phyloP scores from a whole-genome alignment of 2,797 vertebrate genomes.

The Schizopygopsis malacanthus region DNA sequence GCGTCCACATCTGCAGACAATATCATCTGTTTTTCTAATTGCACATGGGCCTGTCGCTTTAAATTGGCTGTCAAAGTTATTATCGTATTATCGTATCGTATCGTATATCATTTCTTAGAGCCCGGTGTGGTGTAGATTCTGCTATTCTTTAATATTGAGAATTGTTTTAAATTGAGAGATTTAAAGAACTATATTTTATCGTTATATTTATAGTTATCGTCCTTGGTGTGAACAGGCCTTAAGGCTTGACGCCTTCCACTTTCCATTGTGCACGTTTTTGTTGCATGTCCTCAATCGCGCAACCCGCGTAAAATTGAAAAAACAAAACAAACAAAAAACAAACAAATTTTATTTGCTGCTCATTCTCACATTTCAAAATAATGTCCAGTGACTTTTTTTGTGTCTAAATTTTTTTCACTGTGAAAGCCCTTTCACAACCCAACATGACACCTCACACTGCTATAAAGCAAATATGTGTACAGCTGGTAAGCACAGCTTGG shows the following conservation, averaged over 20 bases:
- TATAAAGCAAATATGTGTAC: constrained; percentile 8
- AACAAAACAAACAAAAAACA: rapidly evolving
- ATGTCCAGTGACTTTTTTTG: background rate
- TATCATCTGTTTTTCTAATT: background rate
- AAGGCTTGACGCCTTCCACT: background rate
- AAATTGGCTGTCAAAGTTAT: background rate
- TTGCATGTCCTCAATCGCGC: background rate
- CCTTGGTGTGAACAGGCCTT: background rate
- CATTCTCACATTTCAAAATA: background rate
- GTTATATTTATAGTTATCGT: background rate
- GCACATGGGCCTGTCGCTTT: background rate
- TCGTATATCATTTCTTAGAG: background rate
- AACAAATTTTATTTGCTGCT: background rate
- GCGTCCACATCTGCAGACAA: background rate
- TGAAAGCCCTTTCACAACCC: background rate
- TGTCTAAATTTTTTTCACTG: background rate
- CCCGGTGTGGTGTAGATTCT: background rate
- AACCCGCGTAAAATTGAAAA: background rate
- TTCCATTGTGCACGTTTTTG: background rate
- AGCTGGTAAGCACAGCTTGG: constrained; percentile 27
- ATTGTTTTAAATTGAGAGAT: background rate
- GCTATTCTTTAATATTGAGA: background rate
- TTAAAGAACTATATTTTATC: background rate
- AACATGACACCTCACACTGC: background rate
- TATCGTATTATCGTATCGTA: too few relatives aligned